phyloP scores from a whole-genome alignment of 2,888 invertebrate species.

The Macrosiphum euphorbiae region DNA sequence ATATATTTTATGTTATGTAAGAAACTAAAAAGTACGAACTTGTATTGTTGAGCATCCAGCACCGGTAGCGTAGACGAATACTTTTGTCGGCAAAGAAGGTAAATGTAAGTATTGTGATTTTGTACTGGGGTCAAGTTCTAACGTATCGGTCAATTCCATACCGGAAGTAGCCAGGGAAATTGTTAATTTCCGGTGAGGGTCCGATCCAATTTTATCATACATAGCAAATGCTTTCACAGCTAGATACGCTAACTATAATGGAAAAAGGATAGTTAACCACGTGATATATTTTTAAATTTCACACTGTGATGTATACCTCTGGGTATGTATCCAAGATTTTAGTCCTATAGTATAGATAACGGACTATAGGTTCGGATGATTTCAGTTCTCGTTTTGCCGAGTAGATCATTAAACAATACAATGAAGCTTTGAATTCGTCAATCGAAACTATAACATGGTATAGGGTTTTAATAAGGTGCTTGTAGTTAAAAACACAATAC shows the following conservation, averaged over 20 bases:
- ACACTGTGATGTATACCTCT: constrained; percentile 69
- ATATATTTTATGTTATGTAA: not conserved
- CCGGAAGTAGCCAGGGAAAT: constrained; percentile 79
- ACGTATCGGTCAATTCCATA: constrained; percentile 79
- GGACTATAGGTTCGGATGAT: constrained; percentile 77
- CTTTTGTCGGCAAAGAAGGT: constrained; percentile 78
- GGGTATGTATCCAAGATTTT: constrained; percentile 77
- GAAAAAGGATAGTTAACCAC: not conserved
- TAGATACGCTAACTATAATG: constrained; percentile 72
- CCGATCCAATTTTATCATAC: constrained; percentile 75
- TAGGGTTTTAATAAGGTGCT: not conserved
- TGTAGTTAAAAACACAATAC: not conserved
- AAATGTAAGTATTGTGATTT: constrained; percentile 74
- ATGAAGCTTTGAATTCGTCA: constrained; percentile 77
- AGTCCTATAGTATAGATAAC: constrained; percentile 78
- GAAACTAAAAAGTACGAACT: constrained; percentile 70
- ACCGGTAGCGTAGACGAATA: constrained; percentile 80
- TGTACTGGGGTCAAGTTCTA: constrained; percentile 74
- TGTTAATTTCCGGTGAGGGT: constrained; percentile 76
- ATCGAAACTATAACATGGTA: constrained; percentile 71
- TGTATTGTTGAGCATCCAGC: constrained; percentile 80
- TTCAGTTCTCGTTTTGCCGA: constrained; percentile 76
- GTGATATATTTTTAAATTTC: not conserved
- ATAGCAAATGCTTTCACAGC: constrained; percentile 77
- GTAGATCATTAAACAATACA: constrained; percentile 75